Conservation (phyloP, 2,888 invertebrate genomes). For the Lissonota sp. region DNA sequence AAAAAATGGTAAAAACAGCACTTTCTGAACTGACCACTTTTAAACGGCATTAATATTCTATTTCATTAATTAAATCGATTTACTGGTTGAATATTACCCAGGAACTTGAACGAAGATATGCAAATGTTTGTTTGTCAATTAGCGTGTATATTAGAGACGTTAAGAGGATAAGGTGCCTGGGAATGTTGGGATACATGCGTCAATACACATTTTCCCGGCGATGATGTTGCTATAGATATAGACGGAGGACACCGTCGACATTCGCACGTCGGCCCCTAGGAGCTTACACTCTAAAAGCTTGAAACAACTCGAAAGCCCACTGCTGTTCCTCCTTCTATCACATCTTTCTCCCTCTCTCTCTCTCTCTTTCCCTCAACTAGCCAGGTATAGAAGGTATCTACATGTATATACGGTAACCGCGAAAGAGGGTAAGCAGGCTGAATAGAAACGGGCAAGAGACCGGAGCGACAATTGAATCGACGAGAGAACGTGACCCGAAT, state of each 20-base stretch:
- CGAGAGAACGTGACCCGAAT: conserved; percentile 79
- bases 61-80: too few relatives aligned
- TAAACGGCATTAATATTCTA: too few relatives aligned
- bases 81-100: too few relatives aligned
- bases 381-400: conserved; percentile 10
- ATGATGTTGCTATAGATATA: conserved; percentile 12
- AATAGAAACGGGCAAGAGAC: conserved; percentile 63
- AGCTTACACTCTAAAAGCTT: conserved; percentile 49
- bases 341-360: not conserved
- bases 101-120: too few relatives aligned
- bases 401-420: conserved; percentile 13
- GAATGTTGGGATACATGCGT: conserved; percentile 17
- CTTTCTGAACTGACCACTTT: too few relatives aligned
- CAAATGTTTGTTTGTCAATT: not conserved
- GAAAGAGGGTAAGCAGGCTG: conserved; percentile 38
- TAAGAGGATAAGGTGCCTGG: not conserved
- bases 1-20: too few relatives aligned
- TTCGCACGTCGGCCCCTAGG: conserved; percentile 40
- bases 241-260: conserved; percentile 30
- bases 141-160: not conserved
- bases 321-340: conserved; percentile 1
- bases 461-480: conserved; percentile 80
- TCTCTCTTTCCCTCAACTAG: conserved; percentile 34
- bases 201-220: conserved; percentile 23
- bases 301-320: conserved; percentile 54